Conservation (phyloP, 1,140 invertebrate species). For the Holotrichia oblita region DNA sequence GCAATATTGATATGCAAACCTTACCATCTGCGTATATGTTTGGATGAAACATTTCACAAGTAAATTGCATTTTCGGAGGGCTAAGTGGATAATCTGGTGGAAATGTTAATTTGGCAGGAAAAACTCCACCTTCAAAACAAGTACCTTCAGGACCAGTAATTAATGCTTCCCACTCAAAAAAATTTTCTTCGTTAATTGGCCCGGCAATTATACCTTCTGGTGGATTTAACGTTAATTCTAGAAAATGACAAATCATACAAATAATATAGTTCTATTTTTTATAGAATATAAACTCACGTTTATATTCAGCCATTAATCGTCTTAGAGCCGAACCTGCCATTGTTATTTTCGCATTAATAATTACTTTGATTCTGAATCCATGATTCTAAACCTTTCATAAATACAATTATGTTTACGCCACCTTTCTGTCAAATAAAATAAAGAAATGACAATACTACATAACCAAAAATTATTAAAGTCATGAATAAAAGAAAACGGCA, state of each 20-base stretch:
- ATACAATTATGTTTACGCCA: too few relatives aligned
- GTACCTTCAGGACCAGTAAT: conserved; percentile 98
- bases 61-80: conserved; percentile 99
- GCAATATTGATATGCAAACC: conserved; percentile 99
- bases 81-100: conserved; percentile 98
- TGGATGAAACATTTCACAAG: conserved; percentile 99
- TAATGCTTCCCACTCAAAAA: conserved; percentile 99
- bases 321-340: conserved; percentile 98
- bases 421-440: too few relatives aligned
- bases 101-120: conserved; percentile 94
- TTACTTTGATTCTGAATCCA: too few relatives aligned
- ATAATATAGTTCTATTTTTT: too few relatives aligned
- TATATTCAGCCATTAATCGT: conserved; percentile 97
- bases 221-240: conserved; percentile 96
- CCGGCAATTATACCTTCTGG: conserved; percentile 98
- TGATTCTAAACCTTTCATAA: too few relatives aligned
- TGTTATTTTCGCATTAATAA: too few relatives aligned
- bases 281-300: conserved; percentile 75
- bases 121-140: conserved; percentile 98
- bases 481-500: too few relatives aligned
- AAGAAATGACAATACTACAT: too few relatives aligned
- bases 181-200: conserved; percentile 98
- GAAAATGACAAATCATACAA: conserved; percentile 59
- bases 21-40: conserved; percentile 98
- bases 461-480: too few relatives aligned